phyloP scores from a whole-genome alignment of 2,113 vertebrate species.

The Rhinoptilus africanus region DNA sequence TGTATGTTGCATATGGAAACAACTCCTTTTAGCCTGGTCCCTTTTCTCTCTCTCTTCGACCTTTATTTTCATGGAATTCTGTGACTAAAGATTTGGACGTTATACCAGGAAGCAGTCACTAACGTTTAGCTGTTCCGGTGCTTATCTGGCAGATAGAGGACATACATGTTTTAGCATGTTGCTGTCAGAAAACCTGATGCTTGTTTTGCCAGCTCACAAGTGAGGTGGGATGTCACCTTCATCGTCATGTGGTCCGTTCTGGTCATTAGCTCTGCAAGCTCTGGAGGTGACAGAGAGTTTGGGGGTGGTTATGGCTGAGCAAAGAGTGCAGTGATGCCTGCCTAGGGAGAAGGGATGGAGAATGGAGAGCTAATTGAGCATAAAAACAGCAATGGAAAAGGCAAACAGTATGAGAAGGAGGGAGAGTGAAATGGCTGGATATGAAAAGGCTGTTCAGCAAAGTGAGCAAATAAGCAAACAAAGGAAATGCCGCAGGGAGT shows the following conservation, averaged over 20 bases:
- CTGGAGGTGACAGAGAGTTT: background rate
- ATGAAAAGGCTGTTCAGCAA: background rate
- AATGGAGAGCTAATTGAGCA: background rate
- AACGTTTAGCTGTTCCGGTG: background rate
- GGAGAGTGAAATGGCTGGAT: background rate
- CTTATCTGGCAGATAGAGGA: background rate
- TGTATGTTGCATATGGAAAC: background rate
- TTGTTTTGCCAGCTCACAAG: background rate
- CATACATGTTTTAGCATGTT: rapidly evolving
- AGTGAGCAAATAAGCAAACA: background rate
- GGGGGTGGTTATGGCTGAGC: background rate
- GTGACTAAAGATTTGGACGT: background rate
- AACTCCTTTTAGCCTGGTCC: background rate
- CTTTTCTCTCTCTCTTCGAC: background rate
- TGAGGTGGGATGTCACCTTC: background rate
- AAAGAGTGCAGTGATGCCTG: background rate
- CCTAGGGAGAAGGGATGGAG: background rate
- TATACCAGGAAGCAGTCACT: background rate
- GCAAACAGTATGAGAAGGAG: background rate
- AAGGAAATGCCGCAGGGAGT: background rate
- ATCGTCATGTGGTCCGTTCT: rapidly evolving
- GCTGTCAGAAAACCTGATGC: background rate
- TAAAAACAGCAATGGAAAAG: background rate
- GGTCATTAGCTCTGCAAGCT: background rate
- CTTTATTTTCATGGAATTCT: background rate